Percentiles rank a stretch among this genome's conserved stretches.
phyloP scores from a whole-genome alignment of 2,888 invertebrate genomes.

The Branchipolynoe longqiensis region DNA sequence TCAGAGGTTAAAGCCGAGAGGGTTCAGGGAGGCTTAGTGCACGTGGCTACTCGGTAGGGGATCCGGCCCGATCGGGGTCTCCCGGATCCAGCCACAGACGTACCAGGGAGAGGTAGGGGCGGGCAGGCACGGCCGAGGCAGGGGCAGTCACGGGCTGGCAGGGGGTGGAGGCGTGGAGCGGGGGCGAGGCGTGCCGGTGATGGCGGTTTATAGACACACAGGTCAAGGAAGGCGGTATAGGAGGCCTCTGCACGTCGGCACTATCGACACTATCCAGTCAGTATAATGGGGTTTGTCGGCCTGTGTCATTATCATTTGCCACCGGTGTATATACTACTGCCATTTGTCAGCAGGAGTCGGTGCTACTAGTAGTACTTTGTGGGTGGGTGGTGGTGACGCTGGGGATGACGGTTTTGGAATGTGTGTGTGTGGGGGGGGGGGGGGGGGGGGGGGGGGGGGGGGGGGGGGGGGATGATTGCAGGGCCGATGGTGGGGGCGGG shows the following conservation, averaged over 20 bases:
- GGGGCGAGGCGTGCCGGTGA: too few relatives aligned
- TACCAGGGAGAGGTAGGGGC: slow-evolving; percentile 16
- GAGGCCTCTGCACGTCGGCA: too few relatives aligned
- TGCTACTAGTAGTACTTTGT: not conserved
- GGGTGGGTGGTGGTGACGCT: not conserved
- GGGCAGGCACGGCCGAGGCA: not conserved
- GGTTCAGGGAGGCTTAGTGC: not conserved
- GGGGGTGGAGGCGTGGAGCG: too few relatives aligned
- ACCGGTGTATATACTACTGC: too few relatives aligned
- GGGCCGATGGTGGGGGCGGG: not conserved
- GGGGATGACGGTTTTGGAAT: not conserved
- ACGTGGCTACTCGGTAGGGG: slow-evolving; percentile 3
- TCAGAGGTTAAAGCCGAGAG: slow-evolving; percentile 27
- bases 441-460: not conserved
- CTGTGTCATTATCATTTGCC: too few relatives aligned
- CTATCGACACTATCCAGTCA: too few relatives aligned
- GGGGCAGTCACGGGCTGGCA: not conserved
- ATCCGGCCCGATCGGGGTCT: not conserved
- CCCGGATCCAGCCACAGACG: too few relatives aligned
- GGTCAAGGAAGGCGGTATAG: too few relatives aligned
- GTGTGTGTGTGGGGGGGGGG: not conserved
- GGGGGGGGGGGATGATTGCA: not conserved
- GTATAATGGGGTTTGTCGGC: too few relatives aligned
- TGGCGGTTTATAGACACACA: too few relatives aligned
- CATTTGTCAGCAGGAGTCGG: too few relatives aligned